A percentile compares a stretch with the other conserved stretches of the same genome.
Conservation (phyloP, 2,113 vertebrate genomes). For the Macheiramphus alcinus region DNA sequence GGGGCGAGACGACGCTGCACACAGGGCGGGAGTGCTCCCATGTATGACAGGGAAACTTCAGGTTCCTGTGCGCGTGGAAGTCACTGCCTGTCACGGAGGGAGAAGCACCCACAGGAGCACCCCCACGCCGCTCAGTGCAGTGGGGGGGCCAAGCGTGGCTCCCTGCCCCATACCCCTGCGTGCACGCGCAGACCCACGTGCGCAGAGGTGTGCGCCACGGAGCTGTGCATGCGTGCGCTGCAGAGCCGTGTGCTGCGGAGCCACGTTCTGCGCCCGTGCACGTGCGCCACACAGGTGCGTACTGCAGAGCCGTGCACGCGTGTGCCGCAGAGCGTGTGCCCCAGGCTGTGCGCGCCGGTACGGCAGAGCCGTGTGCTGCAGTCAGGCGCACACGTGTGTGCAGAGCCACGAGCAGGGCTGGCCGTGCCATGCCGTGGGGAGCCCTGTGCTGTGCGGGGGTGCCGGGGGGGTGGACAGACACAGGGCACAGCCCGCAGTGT, state of each 20-base stretch:
- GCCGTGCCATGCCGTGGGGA: not conserved
- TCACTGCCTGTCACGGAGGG: not conserved
- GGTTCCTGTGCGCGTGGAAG: not conserved
- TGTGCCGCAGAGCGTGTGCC: not conserved
- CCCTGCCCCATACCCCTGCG: not conserved
- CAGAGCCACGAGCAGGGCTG: not conserved
- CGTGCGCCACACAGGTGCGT: not conserved
- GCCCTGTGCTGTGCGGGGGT: not conserved
- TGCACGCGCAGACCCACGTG: rapidly evolving
- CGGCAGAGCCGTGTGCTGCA: not conserved
- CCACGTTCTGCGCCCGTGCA: not conserved
- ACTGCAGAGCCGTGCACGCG: rapidly evolving
- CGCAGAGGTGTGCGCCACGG: too few relatives aligned
- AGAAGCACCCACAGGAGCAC: not conserved
- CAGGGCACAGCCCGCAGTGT: not conserved
- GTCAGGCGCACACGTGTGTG: not conserved
- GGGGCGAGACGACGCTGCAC: rapidly evolving
- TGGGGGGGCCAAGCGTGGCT: not conserved
- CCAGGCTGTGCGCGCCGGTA: not conserved
- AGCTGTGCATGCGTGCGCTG: rapidly evolving
- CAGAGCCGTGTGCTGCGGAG: not conserved
- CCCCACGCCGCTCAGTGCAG: not conserved
- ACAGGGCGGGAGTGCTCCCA: not conserved
- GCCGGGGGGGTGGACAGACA: not conserved
- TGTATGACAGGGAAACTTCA: not conserved